Base-by-base conservation (phyloP, 2,888 invertebrate species). In the Nemurella pictetii region DNA sequence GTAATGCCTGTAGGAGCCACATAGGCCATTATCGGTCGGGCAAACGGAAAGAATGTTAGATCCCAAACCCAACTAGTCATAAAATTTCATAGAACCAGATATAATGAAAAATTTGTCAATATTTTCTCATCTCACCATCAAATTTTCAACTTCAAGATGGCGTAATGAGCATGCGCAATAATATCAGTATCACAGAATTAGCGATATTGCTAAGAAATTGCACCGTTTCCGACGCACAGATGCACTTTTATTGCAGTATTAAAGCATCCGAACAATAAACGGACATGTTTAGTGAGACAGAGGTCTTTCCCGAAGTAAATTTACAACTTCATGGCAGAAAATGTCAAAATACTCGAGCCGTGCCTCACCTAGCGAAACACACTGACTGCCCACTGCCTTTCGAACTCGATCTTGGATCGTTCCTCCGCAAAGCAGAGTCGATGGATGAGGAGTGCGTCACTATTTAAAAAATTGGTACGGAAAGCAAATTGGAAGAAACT, bases 81-180 rank as follows among this genome's bases (percentile, higher is more conserved):
- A 20, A 29, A 15, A 29, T 4, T 78, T 78, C n/a, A 78, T 12
- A 29, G n/a, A 81, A 81, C 2, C 9, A 75, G 28, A 27, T 25
- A 81, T 81, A 32, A 26, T 72, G 28, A 15, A 15, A 27, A 82
- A 72, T 55, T 27, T 82, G 82, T 82, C 55, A 55, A 82, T 82
- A 82, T 82, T 85, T 81, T 83, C 92, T 91, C 91, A 92, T 92
- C 92, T 92, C 92, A 92, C 92, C 91, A 91, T 91, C 91, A 91
- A 92, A 91, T 91, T 91, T 92, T 92, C 91, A 92, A 92, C 91
- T 84, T 92, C 92, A 92, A 92, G 92, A 92, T 92, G 92, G 92
- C 92, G 92, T 92, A 92, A 90, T 90, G 91, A 91, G 91, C 92
- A 91, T 92, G 92, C 91, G 92, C 91, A 87, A 90, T 84, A 28